phyloP scores from a whole-genome alignment of 1,140 invertebrate species.

The Procambarus clarkii region DNA sequence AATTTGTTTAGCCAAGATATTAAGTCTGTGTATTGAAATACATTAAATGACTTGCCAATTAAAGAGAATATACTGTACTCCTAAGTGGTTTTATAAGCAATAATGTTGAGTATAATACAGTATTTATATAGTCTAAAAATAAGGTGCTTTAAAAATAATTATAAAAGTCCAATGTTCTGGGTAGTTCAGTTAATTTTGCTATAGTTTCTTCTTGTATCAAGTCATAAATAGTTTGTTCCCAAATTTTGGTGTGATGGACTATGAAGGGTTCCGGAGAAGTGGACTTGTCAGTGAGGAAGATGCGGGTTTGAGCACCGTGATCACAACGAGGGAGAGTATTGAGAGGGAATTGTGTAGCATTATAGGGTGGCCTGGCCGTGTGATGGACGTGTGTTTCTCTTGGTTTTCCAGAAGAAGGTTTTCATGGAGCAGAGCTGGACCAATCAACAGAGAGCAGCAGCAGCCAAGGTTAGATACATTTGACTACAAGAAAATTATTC shows the following conservation, averaged over 20 bases:
- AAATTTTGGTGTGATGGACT: background rate
- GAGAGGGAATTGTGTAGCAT: background rate
- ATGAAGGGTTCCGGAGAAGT: background rate
- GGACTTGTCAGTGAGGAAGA: background rate
- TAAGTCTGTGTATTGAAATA: background rate
- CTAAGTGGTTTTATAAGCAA: background rate
- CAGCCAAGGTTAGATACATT: conserved; percentile 62
- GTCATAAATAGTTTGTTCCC: background rate
- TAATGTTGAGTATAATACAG: background rate
- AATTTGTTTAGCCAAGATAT: background rate
- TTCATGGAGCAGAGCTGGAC: conserved; percentile 68
- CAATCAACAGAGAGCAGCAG: conserved; percentile 64
- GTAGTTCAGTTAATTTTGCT: background rate
- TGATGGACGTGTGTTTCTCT: conserved; percentile 61
- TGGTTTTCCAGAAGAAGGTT: conserved; percentile 66
- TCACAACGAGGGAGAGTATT: background rate
- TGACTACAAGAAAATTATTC: background rate
- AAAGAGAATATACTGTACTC: background rate
- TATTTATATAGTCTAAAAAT: background rate
- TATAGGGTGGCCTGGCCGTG: conserved; percentile 20
- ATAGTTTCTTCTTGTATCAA: background rate
- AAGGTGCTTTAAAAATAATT: background rate
- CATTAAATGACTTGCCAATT: background rate
- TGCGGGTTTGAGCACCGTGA: background rate
- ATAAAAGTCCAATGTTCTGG: background rate